Evolutionary conservation across 2,113 vertebrate species (phyloP), one percentile per base, ranked within the genome.

Genomic region (Notothenia coriiceps): DNA sequence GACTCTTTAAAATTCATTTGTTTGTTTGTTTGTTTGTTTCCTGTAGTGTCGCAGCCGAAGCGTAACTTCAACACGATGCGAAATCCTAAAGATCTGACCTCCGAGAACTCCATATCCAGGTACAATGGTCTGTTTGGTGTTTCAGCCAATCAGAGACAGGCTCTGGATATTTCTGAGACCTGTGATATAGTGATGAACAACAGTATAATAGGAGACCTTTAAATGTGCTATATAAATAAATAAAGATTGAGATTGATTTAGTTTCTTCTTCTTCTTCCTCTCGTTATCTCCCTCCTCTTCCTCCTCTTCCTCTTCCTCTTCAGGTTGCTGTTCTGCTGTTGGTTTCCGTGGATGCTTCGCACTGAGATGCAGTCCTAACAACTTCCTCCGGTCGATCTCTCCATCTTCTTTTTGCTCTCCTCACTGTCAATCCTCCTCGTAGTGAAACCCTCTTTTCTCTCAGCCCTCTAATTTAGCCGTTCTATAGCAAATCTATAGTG

Each of bases 271-370:
- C 17, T 9, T 35, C 62, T 7, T 15, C 5, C 13, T 54, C 15
- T 25, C 13, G 1, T 2, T 13, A 18, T 7, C 25, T 50, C 8
- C n/a, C 0, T 46, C 5, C 9, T 51, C 59, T 4, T n/a, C 57
- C 6, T 44, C 35, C 6, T 20, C 17, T 6, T 52, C 57, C 7
- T 12, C 61, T 3, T 13, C 71, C 49, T 70, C 79, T 84, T 15
- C 94, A 98, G 97, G 94, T 94, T 98, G 90, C 96, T 98, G 78
- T 98, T 98, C 94, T 98, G 97, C 90, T 98, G 97, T 86, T 98
- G 97, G 97, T 98, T 98, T 73, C 97, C 97, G 5, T 98, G 97
- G 97, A 97, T 98, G 96, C 95, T 98, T 66, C 96, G 97, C 43
- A 95, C 97, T 0, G 97, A 98, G 94, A 97, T 98, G 96, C 97